These are phyloP conservation scores for Phyllotreta cruciferae DNA, from an alignment of 2,888 invertebrate species.

Conservation along the genomic window DNA sequence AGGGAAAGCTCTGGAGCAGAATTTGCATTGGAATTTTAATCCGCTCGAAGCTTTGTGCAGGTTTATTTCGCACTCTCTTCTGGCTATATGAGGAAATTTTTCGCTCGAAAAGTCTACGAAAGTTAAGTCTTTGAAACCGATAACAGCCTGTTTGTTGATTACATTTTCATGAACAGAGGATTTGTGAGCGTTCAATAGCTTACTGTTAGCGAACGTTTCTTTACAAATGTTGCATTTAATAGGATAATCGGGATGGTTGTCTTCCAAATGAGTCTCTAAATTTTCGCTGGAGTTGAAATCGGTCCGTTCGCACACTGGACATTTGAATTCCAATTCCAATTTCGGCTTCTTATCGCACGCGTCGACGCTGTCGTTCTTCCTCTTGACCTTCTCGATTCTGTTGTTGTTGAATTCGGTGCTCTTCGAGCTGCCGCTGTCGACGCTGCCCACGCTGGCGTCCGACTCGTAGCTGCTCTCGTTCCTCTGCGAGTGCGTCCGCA, in stretches of 20 bases:
- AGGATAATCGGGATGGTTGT: conserved; percentile 70
- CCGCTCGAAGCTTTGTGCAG: conserved; percentile 66
- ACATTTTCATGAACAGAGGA: conserved; percentile 66
- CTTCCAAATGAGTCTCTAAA: conserved; percentile 71
- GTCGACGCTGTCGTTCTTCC: conserved; percentile 54
- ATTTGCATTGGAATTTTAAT: conserved; percentile 73
- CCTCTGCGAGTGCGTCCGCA: conserved; percentile 72
- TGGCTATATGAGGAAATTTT: conserved; percentile 81
- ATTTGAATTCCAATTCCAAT: conserved; percentile 58
- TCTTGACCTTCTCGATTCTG: conserved; percentile 55
- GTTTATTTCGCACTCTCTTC: conserved; percentile 74
- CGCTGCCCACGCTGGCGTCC: conserved; percentile 64
- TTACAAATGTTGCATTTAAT: conserved; percentile 76
- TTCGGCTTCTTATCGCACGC: conserved; percentile 46
- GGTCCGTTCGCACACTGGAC: conserved; percentile 69
- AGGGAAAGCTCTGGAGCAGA: conserved; percentile 76
- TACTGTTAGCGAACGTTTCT: conserved; percentile 75
- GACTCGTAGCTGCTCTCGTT: conserved; percentile 66
- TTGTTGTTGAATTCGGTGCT: conserved; percentile 59
- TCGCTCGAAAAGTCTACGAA: conserved; percentile 82
- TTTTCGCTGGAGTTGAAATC: conserved; percentile 68
- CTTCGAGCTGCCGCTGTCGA: conserved; percentile 57
- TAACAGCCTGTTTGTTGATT: conserved; percentile 61
- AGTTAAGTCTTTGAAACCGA: conserved; percentile 74
- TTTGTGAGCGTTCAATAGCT: conserved; percentile 74